A percentile compares a stretch with the other conserved stretches of the same genome.
phyloP scores from a whole-genome alignment of 2,113 vertebrate species.

The Plotosus lineatus region DNA sequence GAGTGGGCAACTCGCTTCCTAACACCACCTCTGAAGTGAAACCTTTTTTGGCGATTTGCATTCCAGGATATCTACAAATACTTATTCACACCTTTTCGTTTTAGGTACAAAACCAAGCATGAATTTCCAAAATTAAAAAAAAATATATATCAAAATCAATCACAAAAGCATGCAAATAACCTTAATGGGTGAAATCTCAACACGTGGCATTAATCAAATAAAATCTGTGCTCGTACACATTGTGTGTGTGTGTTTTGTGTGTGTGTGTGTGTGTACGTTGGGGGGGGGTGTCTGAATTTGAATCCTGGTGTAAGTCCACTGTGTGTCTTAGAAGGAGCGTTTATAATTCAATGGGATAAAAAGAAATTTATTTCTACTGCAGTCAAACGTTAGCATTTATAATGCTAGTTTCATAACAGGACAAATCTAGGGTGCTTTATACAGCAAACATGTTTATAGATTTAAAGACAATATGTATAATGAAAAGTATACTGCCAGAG shows the following conservation, averaged over 20 bases:
- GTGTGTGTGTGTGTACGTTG: too few relatives aligned
- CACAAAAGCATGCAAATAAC: constrained; percentile 56
- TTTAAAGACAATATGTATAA: constrained; percentile 37
- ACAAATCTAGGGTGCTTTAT: constrained; percentile 14
- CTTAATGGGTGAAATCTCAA: constrained; percentile 28
- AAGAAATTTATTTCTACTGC: constrained; percentile 37
- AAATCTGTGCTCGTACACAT: neutral
- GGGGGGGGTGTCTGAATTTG: too few relatives aligned
- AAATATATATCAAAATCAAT: constrained; percentile 43
- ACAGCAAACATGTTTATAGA: constrained; percentile 30
- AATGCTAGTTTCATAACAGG: constrained; percentile 31
- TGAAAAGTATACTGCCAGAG: constrained; percentile 46
- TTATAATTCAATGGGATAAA: constrained; percentile 31
- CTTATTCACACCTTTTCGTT: constrained; percentile 1
- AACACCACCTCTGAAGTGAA: constrained; percentile 38
- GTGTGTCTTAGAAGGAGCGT: constrained; percentile 10
- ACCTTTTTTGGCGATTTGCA: constrained; percentile 4
- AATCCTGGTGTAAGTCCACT: constrained; percentile 14
- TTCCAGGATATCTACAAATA: constrained; percentile 14
- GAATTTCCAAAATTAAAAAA: constrained; percentile 32
- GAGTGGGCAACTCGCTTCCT: constrained; percentile 31
- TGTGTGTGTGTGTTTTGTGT: too few relatives aligned
- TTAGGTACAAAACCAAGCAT: constrained; percentile 34
- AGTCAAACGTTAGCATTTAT: constrained; percentile 32
- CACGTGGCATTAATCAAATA: constrained; percentile 3